Base-by-base conservation (phyloP, 1,140 invertebrate species). In the Scaptomyza montana region DNA sequence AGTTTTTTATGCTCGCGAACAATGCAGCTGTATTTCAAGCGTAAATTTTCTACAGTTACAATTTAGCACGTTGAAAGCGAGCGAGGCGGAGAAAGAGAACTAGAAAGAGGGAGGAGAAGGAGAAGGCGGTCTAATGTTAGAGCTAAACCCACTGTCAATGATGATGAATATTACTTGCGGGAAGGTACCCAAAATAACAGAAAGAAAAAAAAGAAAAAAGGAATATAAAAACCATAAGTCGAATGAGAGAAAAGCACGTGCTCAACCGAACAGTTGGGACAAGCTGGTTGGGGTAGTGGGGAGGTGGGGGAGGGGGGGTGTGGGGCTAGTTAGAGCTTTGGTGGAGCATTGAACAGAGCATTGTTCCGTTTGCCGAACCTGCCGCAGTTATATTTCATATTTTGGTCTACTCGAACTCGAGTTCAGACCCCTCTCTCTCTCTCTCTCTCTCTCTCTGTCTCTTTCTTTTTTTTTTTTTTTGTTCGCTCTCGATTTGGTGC, bases 381-480 rank as follows among this genome's bases (percentile, higher is more conserved):
- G 63, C 71, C 68, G 78, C 82, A 89, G 82, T 87, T 87, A 87
- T 87, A 87, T 87, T 87, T 87, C 84, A 86, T 86, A 86, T 78
- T 85, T 85, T 51, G 45, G 57, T 51, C 59, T 41, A 33, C 12
- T n/a, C 49, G 8, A 36, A 9, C 33, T 36, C 33, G 8, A 9
- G 33, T 36, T 36, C 33, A 36, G n/a, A 9, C 9, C 8, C 7
- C 7, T 9, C 33, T 36, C 7, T 36, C 33, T 36, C 67, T 51
- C 10, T 45, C 46, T 43, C 39, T 16, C 13, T 36, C 59, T 47
- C 5, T 33, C 1, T 30, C 0, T 51, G 5, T 45, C 46, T 46
- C 39, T 16, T 12, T 36, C 59, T 47, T 30, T 64, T 41, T 47
- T 36, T n/a, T n/a, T n/a, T n/a, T n/a, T n/a, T n/a, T n/a, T n/a